Percentiles rank a stretch among this genome's conserved stretches.
These are phyloP conservation scores for Lasioglossum figueresi DNA, from an alignment of 2,888 invertebrate genomes.

Conservation along the genomic window DNA sequence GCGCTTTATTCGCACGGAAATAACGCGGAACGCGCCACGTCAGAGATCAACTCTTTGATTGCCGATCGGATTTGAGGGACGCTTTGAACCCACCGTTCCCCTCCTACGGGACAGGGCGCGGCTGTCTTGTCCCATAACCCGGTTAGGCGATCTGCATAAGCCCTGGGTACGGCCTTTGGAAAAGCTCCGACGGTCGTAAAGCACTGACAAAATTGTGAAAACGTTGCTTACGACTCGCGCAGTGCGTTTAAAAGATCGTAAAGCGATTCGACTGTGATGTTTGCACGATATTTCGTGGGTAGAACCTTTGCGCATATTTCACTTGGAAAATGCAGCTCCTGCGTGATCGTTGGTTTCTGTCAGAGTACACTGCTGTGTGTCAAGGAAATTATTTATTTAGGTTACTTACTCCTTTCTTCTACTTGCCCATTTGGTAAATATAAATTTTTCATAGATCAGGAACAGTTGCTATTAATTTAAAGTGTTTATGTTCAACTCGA, in stretches of 20 bases:
- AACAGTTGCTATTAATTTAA: no score
- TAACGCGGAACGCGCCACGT: slow-evolving; percentile 14
- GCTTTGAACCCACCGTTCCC: slow-evolving; percentile 13
- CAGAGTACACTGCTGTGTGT: no score
- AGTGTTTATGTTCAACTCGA: no score
- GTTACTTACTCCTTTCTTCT: no score
- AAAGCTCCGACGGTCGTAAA: background rate
- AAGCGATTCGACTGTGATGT: background rate
- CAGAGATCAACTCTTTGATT: slow-evolving; percentile 30
- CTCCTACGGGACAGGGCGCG: background rate
- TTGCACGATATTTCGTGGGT: background rate
- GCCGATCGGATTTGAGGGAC: slow-evolving; percentile 13
- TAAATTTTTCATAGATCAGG: no score
- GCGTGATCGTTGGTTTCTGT: no score
- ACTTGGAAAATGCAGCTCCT: background rate
- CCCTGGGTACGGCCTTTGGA: background rate
- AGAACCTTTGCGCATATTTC: background rate
- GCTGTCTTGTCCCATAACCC: slow-evolving; percentile 6
- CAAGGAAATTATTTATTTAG: no score
- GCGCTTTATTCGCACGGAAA: slow-evolving; percentile 25
- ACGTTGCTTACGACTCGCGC: background rate
- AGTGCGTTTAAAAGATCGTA: background rate
- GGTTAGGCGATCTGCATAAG: background rate
- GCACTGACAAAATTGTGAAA: background rate
- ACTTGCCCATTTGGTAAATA: no score